phyloP scores from a whole-genome alignment of 2,888 invertebrate species.

The Willowsia nigromaculata region DNA sequence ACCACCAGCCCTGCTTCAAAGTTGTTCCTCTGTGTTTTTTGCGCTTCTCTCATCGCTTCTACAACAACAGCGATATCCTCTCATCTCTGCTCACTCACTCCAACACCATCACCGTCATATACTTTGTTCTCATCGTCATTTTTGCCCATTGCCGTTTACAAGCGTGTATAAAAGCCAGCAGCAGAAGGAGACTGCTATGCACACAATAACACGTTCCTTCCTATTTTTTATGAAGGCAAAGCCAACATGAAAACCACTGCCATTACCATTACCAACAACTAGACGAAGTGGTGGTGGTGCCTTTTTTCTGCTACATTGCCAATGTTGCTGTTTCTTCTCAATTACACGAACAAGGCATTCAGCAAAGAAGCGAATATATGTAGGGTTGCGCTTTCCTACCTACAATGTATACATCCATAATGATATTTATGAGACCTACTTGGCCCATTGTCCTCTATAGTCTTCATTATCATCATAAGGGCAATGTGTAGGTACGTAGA shows the following conservation, averaged over 20 bases:
- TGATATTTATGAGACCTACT: not conserved
- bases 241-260: constrained; percentile 55
- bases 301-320: constrained; percentile 8
- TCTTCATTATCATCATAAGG: constrained; percentile 5
- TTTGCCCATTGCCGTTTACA: constrained; percentile 16
- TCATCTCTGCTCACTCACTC: constrained; percentile 42
- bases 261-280: constrained; percentile 55
- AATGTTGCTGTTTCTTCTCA: constrained; percentile 19
- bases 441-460: constrained; percentile 26
- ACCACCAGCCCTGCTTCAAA: not conserved
- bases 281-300: not conserved
- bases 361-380: not conserved
- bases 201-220: constrained; percentile 22
- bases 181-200: not conserved
- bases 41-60: not conserved
- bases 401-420: not conserved
- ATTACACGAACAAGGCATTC: constrained; percentile 22
- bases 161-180: not conserved
- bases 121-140: constrained; percentile 7
- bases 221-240: constrained; percentile 45
- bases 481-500: not conserved
- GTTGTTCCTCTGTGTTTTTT: constrained; percentile 36
- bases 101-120: constrained; percentile 25
- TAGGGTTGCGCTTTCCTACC: not conserved
- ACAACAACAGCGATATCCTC: not conserved